Evolutionary conservation across 1,140 invertebrate species (phyloP), one percentile per base, ranked within the genome.

Genomic region (Frieseomelitta varia): DNA sequence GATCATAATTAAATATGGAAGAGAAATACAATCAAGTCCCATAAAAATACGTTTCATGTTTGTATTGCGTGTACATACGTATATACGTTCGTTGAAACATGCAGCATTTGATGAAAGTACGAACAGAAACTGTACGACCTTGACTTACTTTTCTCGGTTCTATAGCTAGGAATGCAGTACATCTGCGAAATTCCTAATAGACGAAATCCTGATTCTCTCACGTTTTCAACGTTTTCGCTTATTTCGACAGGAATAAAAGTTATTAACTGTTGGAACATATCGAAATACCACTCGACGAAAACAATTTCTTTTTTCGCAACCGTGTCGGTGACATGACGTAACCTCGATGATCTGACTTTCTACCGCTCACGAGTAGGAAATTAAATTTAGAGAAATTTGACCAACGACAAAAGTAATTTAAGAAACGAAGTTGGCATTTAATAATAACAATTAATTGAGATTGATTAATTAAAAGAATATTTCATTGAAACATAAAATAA

Each of bases 101-200:
- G 76, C 19, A 19, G 19, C 47, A 12, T 79, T 79, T 87, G 90
- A 92, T 87, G 82, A 90, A 93, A 92, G 89, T 88, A 84, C 68
- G 82, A 90, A 86, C 90, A 90, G 86, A 92, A 91, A 91, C 88
- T n/a, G 71, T 72, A 69, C 84, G 91, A 61, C 91, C 92, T 92
- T 89, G 91, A 90, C 90, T 92, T 88, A 92, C 88, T 79, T 92
- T 89, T 15, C 8, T 39, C 4, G n/a, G 2, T 47, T 69, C 8
- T 79, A 55, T 68, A 67, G 11, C 81, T 47, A n/a, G 21, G 63
- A 56, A 39, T 78, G 81, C 75, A 78, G 14, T 39, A 12, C 24
- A 30, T 53, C 47, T 51, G 68, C 79, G 53, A 24, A 3, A 4
- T 47, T 15, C 24, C 24, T 21, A 2, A 55, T 14, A 19, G 14